Conservation (phyloP, 2,888 invertebrate genomes). For the Scelioninae gen. 1 region DNA sequence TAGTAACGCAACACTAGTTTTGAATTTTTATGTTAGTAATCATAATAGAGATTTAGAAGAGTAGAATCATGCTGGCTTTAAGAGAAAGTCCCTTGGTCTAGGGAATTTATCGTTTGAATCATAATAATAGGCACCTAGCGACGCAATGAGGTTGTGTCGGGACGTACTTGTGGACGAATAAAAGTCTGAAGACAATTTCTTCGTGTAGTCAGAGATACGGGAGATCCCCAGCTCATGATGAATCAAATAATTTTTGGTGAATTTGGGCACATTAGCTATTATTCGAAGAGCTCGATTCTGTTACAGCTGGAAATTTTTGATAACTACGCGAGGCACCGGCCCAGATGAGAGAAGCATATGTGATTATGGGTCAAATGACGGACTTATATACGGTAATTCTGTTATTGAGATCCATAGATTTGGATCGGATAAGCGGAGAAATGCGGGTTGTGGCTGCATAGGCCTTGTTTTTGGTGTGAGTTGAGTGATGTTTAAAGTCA, state of each 20-base stretch:
- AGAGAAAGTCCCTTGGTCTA: no score
- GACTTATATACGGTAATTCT: slow-evolving; percentile 71
- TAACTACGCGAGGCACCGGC: background rate
- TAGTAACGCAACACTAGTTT: no score
- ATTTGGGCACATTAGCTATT: background rate
- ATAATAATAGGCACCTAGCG: background rate
- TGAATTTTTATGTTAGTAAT: no score
- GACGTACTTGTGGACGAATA: background rate
- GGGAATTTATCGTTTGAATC: background rate
- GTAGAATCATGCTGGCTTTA: no score
- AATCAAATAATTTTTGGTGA: background rate
- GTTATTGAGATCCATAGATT: slow-evolving; percentile 34
- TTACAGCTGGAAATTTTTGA: slow-evolving; percentile 17
- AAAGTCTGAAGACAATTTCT: background rate
- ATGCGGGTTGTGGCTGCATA: slow-evolving; percentile 22
- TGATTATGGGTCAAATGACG: slow-evolving; percentile 68
- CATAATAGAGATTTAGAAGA: no score
- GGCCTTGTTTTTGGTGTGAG: slow-evolving; percentile 16
- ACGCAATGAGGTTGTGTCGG: background rate
- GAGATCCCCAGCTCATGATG: background rate
- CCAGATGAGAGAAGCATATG: slow-evolving; percentile 71
- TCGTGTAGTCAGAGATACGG: background rate
- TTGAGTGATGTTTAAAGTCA: slow-evolving; percentile 63
- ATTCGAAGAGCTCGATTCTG: slow-evolving; percentile 47
- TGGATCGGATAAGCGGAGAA: slow-evolving; percentile 37